Evolutionary conservation across 2,888 invertebrate species (phyloP).

Genomic region (Teleiodes luculella): DNA sequence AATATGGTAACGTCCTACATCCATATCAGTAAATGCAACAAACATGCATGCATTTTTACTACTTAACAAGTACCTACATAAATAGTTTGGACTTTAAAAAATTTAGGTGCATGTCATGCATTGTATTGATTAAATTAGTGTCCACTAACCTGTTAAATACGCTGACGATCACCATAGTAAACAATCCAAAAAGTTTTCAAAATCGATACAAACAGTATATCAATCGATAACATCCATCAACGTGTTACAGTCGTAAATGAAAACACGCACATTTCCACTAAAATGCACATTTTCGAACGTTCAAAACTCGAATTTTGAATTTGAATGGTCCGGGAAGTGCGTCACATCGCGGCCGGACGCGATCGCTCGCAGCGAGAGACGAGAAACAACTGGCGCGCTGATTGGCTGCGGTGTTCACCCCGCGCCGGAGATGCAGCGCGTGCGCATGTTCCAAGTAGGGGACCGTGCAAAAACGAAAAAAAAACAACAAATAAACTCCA

Average conservation of each 20-base stretch:
- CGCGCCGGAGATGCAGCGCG: slow-evolving; percentile 49
- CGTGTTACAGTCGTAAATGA: slow-evolving; percentile 39
- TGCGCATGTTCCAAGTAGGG: slow-evolving; percentile 37
- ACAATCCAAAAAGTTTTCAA: slow-evolving; percentile 56
- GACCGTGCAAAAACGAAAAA: slow-evolving; percentile 15
- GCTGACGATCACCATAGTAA: slow-evolving; percentile 75
- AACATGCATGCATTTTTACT: too few relatives aligned
- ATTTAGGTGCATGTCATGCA: neutral
- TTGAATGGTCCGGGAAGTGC: slow-evolving; percentile 37
- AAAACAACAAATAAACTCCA: slow-evolving; percentile 11
- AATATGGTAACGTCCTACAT: neutral
- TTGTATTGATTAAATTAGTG: slow-evolving; percentile 15
- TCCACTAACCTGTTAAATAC: slow-evolving; percentile 72
- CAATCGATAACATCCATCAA: slow-evolving; percentile 48
- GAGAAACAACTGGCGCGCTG: slow-evolving; percentile 52
- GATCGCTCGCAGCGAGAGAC: slow-evolving; percentile 39
- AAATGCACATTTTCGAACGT: slow-evolving; percentile 53
- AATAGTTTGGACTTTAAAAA: neutral
- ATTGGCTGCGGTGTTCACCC: slow-evolving; percentile 41
- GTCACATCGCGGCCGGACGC: slow-evolving; percentile 45
- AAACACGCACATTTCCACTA: slow-evolving; percentile 62
- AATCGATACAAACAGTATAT: slow-evolving; percentile 29
- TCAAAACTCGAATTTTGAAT: slow-evolving; percentile 39
- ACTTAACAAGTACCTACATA: neutral
- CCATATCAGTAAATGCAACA: neutral